Conservation (phyloP, 2,888 invertebrate species). For the Cheilosia variabilis region DNA sequence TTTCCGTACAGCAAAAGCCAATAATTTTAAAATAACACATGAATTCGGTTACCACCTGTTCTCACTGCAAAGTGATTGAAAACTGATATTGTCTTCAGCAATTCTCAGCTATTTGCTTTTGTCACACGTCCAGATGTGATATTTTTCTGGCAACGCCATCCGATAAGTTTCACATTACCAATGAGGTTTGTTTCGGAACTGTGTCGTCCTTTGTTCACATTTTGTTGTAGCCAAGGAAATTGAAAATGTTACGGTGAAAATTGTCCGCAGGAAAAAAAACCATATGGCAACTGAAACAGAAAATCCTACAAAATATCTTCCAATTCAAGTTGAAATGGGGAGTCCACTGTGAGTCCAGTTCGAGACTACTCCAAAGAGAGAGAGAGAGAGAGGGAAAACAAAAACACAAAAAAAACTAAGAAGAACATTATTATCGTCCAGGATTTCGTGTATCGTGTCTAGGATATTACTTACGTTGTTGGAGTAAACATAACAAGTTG, state of each 20-base stretch:
- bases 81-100: neutral
- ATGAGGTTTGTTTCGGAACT: neutral
- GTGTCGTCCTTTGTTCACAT: conserved; percentile 12
- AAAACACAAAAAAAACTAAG: neutral
- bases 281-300: neutral
- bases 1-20: neutral
- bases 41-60: neutral
- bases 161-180: conserved; percentile 51
- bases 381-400: neutral
- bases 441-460: conserved; percentile 27
- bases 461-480: conserved; percentile 48
- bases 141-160: conserved; percentile 27
- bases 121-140: conserved; percentile 33
- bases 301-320: conserved; percentile 7
- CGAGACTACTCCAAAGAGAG: conserved; percentile 8
- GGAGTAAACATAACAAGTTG: conserved; percentile 28
- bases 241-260: conserved; percentile 46
- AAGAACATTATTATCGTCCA: conserved; percentile 44
- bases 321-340: conserved; percentile 21
- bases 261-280: neutral
- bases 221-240: conserved; percentile 34
- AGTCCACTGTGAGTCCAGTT: conserved; percentile 43
- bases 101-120: conserved; percentile 10
- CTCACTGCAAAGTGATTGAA: neutral
- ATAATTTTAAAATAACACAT: neutral